Conservation (phyloP, 2,888 invertebrate species). For the Pelosia muscerda region DNA sequence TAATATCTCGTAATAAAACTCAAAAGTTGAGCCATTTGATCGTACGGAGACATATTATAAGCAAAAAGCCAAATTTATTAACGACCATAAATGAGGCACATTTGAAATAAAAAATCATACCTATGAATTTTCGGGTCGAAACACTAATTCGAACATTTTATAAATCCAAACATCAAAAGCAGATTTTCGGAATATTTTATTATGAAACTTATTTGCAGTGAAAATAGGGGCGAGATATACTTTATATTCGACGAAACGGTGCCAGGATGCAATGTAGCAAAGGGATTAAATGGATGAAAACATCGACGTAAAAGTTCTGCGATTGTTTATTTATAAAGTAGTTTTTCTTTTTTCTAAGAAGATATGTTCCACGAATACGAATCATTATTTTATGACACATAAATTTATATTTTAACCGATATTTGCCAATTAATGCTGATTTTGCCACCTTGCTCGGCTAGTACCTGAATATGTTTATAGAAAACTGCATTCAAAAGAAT, state of each 20-base stretch:
- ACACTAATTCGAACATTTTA: not conserved
- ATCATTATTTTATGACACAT: not conserved
- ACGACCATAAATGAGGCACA: not conserved
- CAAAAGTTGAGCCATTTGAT: not conserved
- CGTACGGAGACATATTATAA: not conserved
- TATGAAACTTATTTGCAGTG: not conserved
- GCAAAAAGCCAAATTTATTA: not conserved
- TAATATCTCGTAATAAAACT: too few relatives aligned
- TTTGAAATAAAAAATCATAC: not conserved
- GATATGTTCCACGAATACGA: not conserved
- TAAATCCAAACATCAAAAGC: slow-evolving; percentile 3
- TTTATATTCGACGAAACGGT: slow-evolving; percentile 18
- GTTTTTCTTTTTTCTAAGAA: not conserved
- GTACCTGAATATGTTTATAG: not conserved
- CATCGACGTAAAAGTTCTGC: slow-evolving; percentile 11
- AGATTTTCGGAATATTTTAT: slow-evolving; percentile 2
- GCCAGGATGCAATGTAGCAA: slow-evolving; percentile 24
- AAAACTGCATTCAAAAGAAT: not conserved
- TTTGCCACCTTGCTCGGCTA: not conserved
- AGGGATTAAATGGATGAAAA: slow-evolving; percentile 23
- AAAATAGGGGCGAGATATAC: slow-evolving; percentile 20
- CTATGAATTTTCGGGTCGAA: not conserved
- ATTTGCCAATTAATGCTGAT: not conserved
- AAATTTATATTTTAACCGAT: not conserved
- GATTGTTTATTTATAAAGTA: slow-evolving; percentile 10